Evolutionary conservation across 1,140 invertebrate species (phyloP).

Genomic region (Drosophila micromelanica): DNA sequence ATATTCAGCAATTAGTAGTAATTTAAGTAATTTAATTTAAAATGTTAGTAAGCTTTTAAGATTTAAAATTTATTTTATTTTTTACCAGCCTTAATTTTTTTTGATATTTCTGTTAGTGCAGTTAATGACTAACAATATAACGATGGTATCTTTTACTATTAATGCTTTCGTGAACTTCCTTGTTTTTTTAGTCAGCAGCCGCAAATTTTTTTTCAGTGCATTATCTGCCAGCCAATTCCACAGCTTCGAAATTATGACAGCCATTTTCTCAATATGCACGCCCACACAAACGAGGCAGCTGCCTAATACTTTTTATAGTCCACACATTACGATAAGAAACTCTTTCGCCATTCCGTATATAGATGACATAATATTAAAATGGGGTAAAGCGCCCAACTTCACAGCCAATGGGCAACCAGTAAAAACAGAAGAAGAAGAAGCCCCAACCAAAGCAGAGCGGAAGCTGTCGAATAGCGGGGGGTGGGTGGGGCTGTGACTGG

Average conservation of each 20-base stretch:
- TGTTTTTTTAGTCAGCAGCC: background rate
- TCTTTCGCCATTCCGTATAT: constrained; percentile 47
- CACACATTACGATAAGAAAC: constrained; percentile 52
- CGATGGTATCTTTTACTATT: no score
- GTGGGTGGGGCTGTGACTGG: background rate
- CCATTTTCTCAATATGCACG: constrained; percentile 39
- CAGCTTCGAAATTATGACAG: constrained; percentile 36
- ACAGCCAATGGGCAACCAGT: constrained; percentile 4
- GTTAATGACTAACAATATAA: no score
- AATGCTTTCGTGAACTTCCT: background rate
- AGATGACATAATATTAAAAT: constrained; percentile 31
- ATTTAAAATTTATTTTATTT: no score
- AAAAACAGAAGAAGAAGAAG: background rate
- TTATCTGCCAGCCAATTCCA: background rate
- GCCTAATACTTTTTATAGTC: constrained; percentile 55
- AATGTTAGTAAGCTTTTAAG: no score
- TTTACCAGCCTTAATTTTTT: no score
- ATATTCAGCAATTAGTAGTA: no score
- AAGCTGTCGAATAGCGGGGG: constrained; percentile 37
- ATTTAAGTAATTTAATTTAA: no score
- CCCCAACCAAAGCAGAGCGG: constrained; percentile 13
- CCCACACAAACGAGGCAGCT: constrained; percentile 34
- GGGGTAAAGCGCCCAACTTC: constrained; percentile 6
- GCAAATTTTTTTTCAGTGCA: constrained; percentile 26
- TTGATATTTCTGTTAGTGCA: no score